Evolutionary conservation across 2,113 vertebrate species (phyloP), one percentile per base, ranked within the genome.

Genomic region (Paradisaea rubra): DNA sequence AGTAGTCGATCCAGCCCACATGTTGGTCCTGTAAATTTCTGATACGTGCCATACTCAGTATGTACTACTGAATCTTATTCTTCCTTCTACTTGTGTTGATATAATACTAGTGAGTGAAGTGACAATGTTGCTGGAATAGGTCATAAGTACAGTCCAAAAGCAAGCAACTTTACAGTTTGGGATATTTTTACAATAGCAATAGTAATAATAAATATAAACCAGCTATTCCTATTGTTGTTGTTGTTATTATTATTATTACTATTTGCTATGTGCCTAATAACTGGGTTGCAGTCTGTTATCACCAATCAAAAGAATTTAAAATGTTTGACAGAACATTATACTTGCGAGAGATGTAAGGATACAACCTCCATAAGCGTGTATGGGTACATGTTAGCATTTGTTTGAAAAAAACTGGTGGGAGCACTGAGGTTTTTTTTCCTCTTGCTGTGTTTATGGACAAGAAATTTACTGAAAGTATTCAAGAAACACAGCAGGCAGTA

Each of bases 321-420:
- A 41, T 14, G 2, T 61, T 73, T 91, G 23, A 35, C 39, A 37
- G 22, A 78, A 56, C 2, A 21, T 77, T 20, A 41, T 2, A 21
- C 6, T 57, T 81, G 9, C 0, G 2, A 81, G 30, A 74, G 10
- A 11, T 20, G 5, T 6, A 69, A 60, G 14, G 15, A 37, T 11
- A 56, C 27, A 77, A 2, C 1, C 16, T 64, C 35, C 9, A 2
- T 21, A 56, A 44, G 7, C 30, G 7, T 47, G 2, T 45, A 41
- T 25, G 6, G 13, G 9, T 50, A 79, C 0, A 0, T n/a, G 2
- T 53, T 50, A 72, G 25, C n/a, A 65, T 47, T 54, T 80, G 17
- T 57, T 80, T 74, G 52, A 33, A 59, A 84, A 87, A 21, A 31
- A 4, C 21, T 44, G 9, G 63, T 44, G 11, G 14, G 5, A 87